Percentiles rank a stretch among this genome's conserved stretches.
These are phyloP conservation scores for Sapayoa aenigma DNA, from an alignment of 2,113 vertebrate genomes.

Conservation along the genomic window DNA sequence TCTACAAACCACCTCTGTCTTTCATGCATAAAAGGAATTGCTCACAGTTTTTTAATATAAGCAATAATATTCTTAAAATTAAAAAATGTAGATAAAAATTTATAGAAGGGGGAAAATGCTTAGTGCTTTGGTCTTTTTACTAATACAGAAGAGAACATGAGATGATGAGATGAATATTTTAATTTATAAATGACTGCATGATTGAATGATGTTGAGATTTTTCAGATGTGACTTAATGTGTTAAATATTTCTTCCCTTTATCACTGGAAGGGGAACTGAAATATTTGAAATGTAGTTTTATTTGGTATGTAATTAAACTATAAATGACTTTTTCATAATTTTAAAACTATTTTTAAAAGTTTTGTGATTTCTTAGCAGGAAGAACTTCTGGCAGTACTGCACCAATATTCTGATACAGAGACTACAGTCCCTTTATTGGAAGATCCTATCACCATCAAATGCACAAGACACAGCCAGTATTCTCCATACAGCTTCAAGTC, in stretches of 20 bases:
- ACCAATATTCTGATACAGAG: background rate
- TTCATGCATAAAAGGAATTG: background rate
- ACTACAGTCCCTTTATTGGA: accelerated
- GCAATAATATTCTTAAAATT: background rate
- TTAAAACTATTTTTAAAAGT: background rate
- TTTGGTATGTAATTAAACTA: background rate
- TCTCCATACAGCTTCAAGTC: background rate
- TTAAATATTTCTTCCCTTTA: background rate
- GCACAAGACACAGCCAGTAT: background rate
- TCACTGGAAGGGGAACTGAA: background rate
- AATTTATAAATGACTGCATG: background rate
- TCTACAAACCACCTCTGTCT: background rate
- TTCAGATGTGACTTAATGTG: background rate
- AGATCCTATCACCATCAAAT: background rate
- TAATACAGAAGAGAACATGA: background rate
- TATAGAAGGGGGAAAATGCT: background rate
- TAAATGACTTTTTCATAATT: background rate
- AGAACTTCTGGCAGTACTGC: background rate
- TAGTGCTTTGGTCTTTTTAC: background rate
- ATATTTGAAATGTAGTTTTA: background rate
- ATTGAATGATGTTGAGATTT: background rate
- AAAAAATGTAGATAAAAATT: background rate
- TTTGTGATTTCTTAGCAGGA: background rate
- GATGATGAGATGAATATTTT: background rate
- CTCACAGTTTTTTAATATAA: background rate